Base-by-base conservation (phyloP, 2,797 vertebrate genomes). In the Eulemur mongoz region DNA sequence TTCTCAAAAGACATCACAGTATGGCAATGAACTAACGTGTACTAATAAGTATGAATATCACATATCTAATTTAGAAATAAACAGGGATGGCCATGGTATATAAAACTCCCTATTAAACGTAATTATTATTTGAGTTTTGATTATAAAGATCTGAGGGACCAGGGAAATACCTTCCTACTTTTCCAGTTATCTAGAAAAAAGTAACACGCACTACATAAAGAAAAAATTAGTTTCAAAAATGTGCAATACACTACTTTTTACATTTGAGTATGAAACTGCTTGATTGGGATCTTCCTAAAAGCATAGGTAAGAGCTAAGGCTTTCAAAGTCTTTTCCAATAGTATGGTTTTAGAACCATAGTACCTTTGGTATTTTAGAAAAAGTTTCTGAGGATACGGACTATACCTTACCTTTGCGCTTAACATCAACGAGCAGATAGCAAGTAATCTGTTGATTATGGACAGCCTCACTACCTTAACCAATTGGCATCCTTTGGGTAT, bases 291-390 rank as follows among this genome's bases (percentile, higher is more conserved):
- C n/a, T 94, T 78, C 84, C n/a, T 61, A 82, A 84, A 88, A 67
- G 10, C 5, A 30, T 57, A 87, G 5, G 5, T 87, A 89, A 91
- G 32, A 95, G 81, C 38, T 76, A 85, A 93, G 65, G 63, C 38
- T 92, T 96, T 76, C 50, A 75, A 95, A 93, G 8, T 93, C 54
- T 85, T 91, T 79, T 65, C 8, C 40, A 89, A 25, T 40, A 73
- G 13, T 43, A 70, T 38, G 23, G 69, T 81, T 88, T 97, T 94
- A 96, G 50, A 93, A 85, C 80, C 78, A 43, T 9, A 75, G 52
- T 61, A 78, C 13, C 88, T 38, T 70, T 82, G 67, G 40, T 35
- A 86, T 45, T 90, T 94, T 70, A 50, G 10, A 91, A 95, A 69
- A 92, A 90, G 10, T 73, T 75, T 78, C 38, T 97, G 48, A 92